Conservation (phyloP, 2,888 invertebrate species). For the Bugula neritina region DNA sequence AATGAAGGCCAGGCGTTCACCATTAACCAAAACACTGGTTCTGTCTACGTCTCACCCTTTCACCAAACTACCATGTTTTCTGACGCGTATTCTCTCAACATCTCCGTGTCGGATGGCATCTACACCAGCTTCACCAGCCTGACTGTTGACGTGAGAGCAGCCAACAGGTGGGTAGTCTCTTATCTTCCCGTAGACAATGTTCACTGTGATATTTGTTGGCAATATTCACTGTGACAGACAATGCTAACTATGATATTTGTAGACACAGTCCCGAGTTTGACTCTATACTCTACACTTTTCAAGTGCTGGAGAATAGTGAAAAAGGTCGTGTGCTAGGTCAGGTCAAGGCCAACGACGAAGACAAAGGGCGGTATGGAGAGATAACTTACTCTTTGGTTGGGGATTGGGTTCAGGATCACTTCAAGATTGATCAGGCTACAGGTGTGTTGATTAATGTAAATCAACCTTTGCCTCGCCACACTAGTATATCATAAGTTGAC, state of each 20-base stretch:
- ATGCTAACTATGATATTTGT: no score
- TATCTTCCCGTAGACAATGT: no score
- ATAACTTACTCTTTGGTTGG: constrained; percentile 76
- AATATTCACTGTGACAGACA: no score
- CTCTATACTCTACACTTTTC: neutral
- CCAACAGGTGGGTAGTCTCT: constrained; percentile 11
- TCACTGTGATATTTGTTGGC: no score
- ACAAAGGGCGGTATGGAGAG: constrained; percentile 59
- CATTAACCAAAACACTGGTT: constrained; percentile 51
- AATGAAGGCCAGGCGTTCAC: constrained; percentile 59
- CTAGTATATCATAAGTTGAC: no score
- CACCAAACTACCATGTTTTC: constrained; percentile 67
- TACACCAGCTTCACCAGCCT: constrained; percentile 75
- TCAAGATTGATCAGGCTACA: constrained; percentile 62
- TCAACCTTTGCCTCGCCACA: neutral
- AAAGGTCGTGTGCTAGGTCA: neutral
- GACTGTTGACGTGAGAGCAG: constrained; percentile 38
- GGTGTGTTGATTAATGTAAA: constrained; percentile 44
- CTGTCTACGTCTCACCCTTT: constrained; percentile 69
- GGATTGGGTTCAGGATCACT: constrained; percentile 80
- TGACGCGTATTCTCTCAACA: constrained; percentile 67
- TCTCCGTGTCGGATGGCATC: constrained; percentile 91
- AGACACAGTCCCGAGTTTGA: constrained; percentile 23
- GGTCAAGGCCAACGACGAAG: constrained; percentile 12
- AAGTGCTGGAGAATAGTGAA: constrained; percentile 9